Evolutionary conservation across 1,140 invertebrate genomes (phyloP), one percentile per base, ranked within the genome.

Genomic region (Mycetomoellerius zeteki): DNA sequence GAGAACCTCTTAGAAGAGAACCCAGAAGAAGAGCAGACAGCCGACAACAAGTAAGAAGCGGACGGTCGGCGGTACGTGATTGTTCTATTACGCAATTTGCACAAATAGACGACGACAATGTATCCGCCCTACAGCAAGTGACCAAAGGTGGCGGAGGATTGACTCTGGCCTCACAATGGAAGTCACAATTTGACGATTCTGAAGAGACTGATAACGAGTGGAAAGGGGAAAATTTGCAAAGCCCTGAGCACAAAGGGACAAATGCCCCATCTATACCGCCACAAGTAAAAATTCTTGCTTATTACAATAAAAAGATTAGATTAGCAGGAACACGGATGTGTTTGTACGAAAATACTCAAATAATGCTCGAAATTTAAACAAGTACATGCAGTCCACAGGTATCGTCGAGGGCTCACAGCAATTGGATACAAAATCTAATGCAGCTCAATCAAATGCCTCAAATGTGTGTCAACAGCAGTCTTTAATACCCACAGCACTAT

Each of bases 201-300:
- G 98, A 99, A 89, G 98, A 98, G 92, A 98, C 98, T 0, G 98
- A 99, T 94, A 98, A 99, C 93, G 98, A 99, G 93, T 98, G 98
- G 98, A 98, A 98, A 93, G 97, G 97, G 75, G 98, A 98, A 86
- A 96, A 97, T 89, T 92, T 97, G 37, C 96, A 97, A 85, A 97
- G 97, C 93, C 97, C 97, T 0, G 97, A 97, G 89, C 97, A 97
- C 92, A 96, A 96, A 90, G 94, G 93, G 8, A 89, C 54, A 16
- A 92, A 91, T 67, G 84, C 88, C 30, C 86, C 94, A 19, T 86
- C 91, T 10, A 85, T 94, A 71, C 77, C 94, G 85, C 91, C 93
- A 47, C 94, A 95, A 92, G 95, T 95, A 92, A 87, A 47, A 43
- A 65, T 33, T 10, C 19, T 56, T 33, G 27, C 69, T 76, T 21